Percentiles rank a stretch among this genome's conserved stretches.
These are phyloP conservation scores for Pristis pectinata DNA, from an alignment of 2,797 vertebrate species.

Conservation along the genomic window DNA sequence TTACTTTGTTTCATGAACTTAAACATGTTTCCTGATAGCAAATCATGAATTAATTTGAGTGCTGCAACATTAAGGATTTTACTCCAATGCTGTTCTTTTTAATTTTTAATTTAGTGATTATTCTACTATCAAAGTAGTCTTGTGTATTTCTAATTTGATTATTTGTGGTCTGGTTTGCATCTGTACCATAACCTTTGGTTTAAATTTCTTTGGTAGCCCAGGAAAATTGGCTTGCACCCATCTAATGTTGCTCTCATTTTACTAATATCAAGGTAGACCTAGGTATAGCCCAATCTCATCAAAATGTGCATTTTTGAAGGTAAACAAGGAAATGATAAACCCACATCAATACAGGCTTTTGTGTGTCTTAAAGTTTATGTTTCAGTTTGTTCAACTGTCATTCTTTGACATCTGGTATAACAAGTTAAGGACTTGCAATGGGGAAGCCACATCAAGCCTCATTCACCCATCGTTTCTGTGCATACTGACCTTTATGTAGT, in stretches of 20 bases:
- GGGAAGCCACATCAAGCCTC: background rate
- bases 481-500: too few relatives aligned
- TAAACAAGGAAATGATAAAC: background rate
- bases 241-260: background rate
- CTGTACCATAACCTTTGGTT: background rate
- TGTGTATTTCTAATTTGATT: background rate
- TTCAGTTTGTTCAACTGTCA: background rate
- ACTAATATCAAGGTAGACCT: too few relatives aligned
- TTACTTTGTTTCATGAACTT: background rate
- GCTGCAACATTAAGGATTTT: background rate
- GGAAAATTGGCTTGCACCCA: background rate
- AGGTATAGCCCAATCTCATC: background rate
- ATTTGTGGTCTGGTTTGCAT: background rate
- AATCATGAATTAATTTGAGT: background rate
- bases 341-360: background rate
- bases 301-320: background rate
- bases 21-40: background rate
- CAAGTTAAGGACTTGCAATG: background rate
- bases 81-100: background rate
- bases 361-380: background rate
- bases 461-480: too few relatives aligned
- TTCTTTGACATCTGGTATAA: background rate
- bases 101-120: background rate
- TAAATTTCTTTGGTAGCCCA: background rate
- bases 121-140: background rate